Base-by-base conservation (phyloP, 2,113 vertebrate species). In the Indri indri region DNA sequence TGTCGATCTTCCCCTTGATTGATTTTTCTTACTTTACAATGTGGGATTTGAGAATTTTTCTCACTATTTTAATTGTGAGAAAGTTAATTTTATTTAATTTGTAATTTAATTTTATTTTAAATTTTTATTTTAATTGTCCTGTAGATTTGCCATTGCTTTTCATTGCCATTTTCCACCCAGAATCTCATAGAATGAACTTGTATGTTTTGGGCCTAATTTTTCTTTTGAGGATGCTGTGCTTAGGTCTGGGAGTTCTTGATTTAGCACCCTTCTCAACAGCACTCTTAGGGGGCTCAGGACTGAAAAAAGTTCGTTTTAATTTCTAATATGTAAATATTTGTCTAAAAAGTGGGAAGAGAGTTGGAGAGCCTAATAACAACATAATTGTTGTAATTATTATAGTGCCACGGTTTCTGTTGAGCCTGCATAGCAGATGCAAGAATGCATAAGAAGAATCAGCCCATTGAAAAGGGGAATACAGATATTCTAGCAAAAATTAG, bases 1-100 rank as follows among this genome's bases (percentile, higher is more conserved):
- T 73, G 6, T 94, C 50, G 13, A 11, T 71, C 80, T 47, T 47
- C 54, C 45, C 70, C 70, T 85, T 74, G 9, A 65, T 77, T 77
- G 34, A 47, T 80, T 91, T 91, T 83, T 76, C 61, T 93, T 54
- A 80, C 32, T 84, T 96, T 82, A 27, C 54, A 90, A 63, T 61
- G 47, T 86, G 83, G 10, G 9, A 74, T 66, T 77, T 82, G 52
- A 94, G 65, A 63, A 70, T 34, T 96, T 80, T 84, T 52, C 74
- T 94, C 30, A 77, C 34, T 71, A 40, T 94, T 85, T 91, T 84
- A 73, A 68, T 94, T 73, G 23, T 61, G 61, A 30, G 61, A 63
- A 63, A 63, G 25, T 63, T 63, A 63, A 63, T 63, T 63, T 63
- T 63, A 63, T 30, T 59, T 59, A 59, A 25, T 9, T 63, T 61